These are phyloP conservation scores for Neotoma lepida DNA, from an alignment of 2,113 vertebrate species.

Conservation along the genomic window DNA sequence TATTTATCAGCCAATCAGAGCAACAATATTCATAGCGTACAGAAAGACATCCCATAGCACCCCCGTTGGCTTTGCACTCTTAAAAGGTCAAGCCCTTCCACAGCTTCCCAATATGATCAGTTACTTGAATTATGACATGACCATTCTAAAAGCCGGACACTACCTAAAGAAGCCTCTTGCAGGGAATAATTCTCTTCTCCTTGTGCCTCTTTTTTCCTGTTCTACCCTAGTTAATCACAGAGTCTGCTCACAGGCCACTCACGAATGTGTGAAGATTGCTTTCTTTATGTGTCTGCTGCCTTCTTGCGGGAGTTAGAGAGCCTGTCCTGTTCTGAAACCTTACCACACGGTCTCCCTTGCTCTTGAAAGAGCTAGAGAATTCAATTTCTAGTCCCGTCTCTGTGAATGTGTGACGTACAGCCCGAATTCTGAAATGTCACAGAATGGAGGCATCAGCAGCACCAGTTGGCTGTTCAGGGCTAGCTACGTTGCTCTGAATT, in stretches of 20 bases:
- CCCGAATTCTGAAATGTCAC: background rate
- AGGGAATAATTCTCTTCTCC: background rate
- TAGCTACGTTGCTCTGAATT: background rate
- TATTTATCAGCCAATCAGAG: too few relatives aligned
- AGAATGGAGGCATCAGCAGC: background rate
- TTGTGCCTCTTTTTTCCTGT: background rate
- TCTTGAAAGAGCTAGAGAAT: background rate
- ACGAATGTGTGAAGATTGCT: background rate
- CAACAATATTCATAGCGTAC: too few relatives aligned
- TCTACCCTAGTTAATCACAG: background rate
- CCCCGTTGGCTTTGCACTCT: accelerated
- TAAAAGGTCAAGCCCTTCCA: accelerated
- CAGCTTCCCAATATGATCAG: background rate
- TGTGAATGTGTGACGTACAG: background rate
- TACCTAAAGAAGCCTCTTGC: background rate
- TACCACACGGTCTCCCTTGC: background rate
- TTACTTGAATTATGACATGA: background rate
- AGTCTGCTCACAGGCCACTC: background rate
- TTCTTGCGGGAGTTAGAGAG: background rate
- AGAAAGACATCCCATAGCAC: too few relatives aligned
- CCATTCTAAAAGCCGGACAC: background rate
- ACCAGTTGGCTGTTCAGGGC: background rate
- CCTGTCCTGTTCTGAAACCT: background rate
- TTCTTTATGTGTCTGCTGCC: background rate
- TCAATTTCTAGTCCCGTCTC: background rate